A percentile compares a stretch with the other conserved stretches of the same genome.
Conservation (phyloP, 2,113 vertebrate species). For the Ictalurus furcatus region DNA sequence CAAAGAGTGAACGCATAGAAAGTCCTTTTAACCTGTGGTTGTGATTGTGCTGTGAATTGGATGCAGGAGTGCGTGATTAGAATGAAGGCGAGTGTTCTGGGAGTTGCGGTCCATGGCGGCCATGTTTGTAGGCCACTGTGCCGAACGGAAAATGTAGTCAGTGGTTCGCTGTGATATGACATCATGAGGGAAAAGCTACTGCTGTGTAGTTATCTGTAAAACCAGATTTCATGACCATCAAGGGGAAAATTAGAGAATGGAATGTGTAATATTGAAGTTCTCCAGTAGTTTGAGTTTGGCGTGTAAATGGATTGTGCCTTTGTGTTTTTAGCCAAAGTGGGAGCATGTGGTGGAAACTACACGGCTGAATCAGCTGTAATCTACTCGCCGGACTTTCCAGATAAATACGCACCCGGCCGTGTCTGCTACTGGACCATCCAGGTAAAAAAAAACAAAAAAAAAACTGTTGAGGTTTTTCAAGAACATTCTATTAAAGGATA, state of each 20-base stretch:
- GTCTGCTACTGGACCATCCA: slow-evolving; percentile 96
- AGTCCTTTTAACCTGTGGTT: no score
- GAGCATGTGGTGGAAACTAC: slow-evolving; percentile 93
- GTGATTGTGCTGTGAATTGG: no score
- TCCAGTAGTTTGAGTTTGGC: not conserved
- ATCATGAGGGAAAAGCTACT: not conserved
- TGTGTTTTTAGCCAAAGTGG: slow-evolving; percentile 79
- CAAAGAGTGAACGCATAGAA: no score
- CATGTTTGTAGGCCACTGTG: no score
- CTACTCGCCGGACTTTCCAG: slow-evolving; percentile 94
- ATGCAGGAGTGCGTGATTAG: no score
- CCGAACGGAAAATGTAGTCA: no score
- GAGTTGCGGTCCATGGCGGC: no score
- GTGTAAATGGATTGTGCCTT: not conserved
- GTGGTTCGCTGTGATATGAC: no score
- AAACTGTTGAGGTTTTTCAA: not conserved
- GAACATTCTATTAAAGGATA: not conserved
- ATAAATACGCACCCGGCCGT: slow-evolving; percentile 81
- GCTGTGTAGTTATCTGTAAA: not conserved
- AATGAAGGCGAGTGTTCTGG: no score
- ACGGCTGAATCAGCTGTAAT: slow-evolving; percentile 81
- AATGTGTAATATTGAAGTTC: not conserved
- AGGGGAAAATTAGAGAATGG: not conserved
- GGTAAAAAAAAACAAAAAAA: slow-evolving; percentile 16
- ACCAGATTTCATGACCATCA: not conserved